These are phyloP conservation scores for Coptotermes formosanus DNA, from an alignment of 1,140 invertebrate genomes.

Conservation along the genomic window DNA sequence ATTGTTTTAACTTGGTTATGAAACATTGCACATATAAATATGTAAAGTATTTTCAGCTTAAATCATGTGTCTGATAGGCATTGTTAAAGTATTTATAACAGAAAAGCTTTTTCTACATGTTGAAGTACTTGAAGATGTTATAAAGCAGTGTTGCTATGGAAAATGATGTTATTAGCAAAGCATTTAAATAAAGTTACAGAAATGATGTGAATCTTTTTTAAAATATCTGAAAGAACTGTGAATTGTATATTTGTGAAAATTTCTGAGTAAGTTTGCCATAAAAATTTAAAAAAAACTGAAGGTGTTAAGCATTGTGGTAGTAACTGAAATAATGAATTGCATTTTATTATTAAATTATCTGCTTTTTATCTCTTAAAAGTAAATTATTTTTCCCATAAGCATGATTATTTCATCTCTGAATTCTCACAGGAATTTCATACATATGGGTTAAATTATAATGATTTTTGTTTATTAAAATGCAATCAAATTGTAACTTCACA, in stretches of 20 bases:
- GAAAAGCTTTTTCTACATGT: slow-evolving; percentile 6
- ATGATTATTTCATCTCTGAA: no score
- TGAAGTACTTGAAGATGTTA: not conserved
- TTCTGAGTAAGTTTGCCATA: slow-evolving; percentile 7
- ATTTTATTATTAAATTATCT: not conserved
- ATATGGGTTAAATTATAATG: no score
- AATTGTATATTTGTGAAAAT: not conserved
- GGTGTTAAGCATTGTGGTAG: not conserved
- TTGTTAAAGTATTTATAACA: slow-evolving; percentile 23
- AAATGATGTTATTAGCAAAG: slow-evolving; percentile 26
- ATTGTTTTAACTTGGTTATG: slow-evolving; percentile 17
- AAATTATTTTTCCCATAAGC: not conserved
- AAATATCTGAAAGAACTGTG: not conserved
- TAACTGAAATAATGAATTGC: not conserved
- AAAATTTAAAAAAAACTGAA: not conserved
- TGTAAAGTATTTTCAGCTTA: slow-evolving; percentile 29
- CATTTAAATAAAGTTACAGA: slow-evolving; percentile 20
- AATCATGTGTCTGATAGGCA: slow-evolving; percentile 23
- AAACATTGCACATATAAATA: not conserved
- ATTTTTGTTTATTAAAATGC: no score
- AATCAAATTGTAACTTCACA: no score
- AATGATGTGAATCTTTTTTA: slow-evolving; percentile 26
- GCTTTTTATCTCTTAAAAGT: not conserved
- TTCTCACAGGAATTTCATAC: no score
- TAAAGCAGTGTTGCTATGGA: not conserved